Base-by-base conservation (phyloP, 2,888 invertebrate genomes). In the Nomada ruficornis region DNA sequence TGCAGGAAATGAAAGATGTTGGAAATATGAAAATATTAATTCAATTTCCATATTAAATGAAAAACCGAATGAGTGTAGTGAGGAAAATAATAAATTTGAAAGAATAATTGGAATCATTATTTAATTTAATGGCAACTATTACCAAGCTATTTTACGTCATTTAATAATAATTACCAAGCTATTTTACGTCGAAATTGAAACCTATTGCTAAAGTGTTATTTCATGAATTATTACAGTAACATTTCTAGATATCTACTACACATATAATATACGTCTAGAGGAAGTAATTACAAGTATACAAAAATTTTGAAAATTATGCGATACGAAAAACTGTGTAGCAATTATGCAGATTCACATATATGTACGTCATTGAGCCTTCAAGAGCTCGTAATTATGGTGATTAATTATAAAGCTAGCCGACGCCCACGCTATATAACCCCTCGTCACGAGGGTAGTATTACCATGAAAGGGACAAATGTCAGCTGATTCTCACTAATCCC, bases 401-500 rank as follows among this genome's bases (percentile, higher is more conserved):
- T 72, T 72, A 57, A 73, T 73, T 64, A 57, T 42, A 15, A n/a
- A 55, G 54, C 47, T 65, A 23, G 64, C 59, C 36, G 20, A 20
- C 26, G 26, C 47, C 47, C 57, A 18, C 29, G 13, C 20, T 13
- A 3, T 18, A 20, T 50, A 26, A 55, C 23, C 0, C 20, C 29
- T 59, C 20, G 47, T 36, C 47, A 29, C 26, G 29, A 2, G 36
- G n/a, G n/a, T 59, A 59, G 36, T 65, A 36, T 67, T 67, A 54
- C 7, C 67, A 67, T 36, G 36, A 67, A 67, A 55, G 20, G 54
- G 42, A 54, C 42, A 55, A 67, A 67, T 67, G 67, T 54, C 15
- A 36, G 11, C 54, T 36, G 54, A 23, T 18, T 64, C 47, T 10
- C 23, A 18, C 26, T 50, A 64, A 64, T 26, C 23, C 47, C 26